Conservation (phyloP, 2,113 vertebrate genomes). For the Physeter macrocephalus region DNA sequence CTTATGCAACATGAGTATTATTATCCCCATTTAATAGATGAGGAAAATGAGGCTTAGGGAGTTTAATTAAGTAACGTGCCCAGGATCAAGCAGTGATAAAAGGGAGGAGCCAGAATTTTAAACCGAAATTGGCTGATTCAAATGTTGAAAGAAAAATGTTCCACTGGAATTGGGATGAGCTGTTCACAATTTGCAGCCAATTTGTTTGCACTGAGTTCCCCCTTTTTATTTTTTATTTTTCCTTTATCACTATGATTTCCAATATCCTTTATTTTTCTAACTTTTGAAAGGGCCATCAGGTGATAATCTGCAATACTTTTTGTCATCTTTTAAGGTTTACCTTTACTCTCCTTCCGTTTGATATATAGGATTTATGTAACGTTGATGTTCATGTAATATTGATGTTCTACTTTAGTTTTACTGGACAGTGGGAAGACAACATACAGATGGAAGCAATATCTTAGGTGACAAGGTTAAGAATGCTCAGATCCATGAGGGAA, state of each 20-base stretch:
- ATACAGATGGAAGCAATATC: not conserved
- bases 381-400: not conserved
- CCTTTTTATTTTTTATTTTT: not conserved
- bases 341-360: not conserved
- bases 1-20: not conserved
- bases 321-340: not conserved
- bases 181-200: not conserved
- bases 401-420: not conserved
- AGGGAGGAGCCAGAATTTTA: not conserved
- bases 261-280: not conserved
- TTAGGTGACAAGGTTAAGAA: not conserved
- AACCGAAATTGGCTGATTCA: not conserved
- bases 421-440: not conserved
- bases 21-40: not conserved
- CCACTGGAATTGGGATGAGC: not conserved
- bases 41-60: not conserved
- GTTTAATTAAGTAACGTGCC: not conserved
- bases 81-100: not conserved
- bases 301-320: not conserved
- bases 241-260: not conserved
- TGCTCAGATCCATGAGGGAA: not conserved
- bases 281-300: not conserved
- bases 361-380: not conserved
- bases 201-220: not conserved
- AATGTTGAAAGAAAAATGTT: not conserved